Percentiles rank a stretch among this genome's conserved stretches.
phyloP scores from a whole-genome alignment of 2,888 invertebrate species.

The Mamestra brassicae region DNA sequence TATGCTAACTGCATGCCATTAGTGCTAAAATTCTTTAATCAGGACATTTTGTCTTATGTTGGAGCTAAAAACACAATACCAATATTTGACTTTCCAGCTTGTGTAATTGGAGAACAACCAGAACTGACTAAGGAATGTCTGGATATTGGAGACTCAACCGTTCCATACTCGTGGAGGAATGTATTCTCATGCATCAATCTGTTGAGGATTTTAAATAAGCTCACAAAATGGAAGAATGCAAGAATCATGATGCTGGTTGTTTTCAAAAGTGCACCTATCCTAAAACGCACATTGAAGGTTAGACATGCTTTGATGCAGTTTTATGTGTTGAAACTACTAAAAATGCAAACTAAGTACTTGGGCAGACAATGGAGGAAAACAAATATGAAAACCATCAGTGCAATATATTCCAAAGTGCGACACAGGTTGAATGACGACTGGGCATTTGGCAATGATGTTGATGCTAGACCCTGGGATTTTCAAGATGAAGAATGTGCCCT shows the following conservation, averaged over 20 bases:
- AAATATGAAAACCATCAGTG: conserved; percentile 99
- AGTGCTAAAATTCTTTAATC: conserved; percentile 99
- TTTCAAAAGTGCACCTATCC: conserved; percentile 99
- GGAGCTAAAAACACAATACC: conserved; percentile 98
- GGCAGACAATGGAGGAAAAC: conserved; percentile 99
- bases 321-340: conserved; percentile 98
- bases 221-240: conserved; percentile 99
- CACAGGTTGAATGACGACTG: conserved; percentile 99
- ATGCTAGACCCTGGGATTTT: conserved; percentile 99
- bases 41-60: conserved; percentile 98
- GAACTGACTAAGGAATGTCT: conserved; percentile 98
- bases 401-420: conserved; percentile 99
- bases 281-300: conserved; percentile 98
- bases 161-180: conserved; percentile 98
- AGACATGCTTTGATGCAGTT: conserved; percentile 99
- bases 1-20: conserved; percentile 99
- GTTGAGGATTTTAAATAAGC: conserved; percentile 98
- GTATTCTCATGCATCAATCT: conserved; percentile 99
- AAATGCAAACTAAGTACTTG: conserved; percentile 99
- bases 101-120: conserved; percentile 98
- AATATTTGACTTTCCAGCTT: conserved; percentile 98
- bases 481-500: conserved; percentile 99
- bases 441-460: conserved; percentile 99
- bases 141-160: conserved; percentile 95
- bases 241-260: conserved; percentile 99